phyloP scores from a whole-genome alignment of 92 coral and sea anemone genomes.

The Micromussa lordhowensis region DNA sequence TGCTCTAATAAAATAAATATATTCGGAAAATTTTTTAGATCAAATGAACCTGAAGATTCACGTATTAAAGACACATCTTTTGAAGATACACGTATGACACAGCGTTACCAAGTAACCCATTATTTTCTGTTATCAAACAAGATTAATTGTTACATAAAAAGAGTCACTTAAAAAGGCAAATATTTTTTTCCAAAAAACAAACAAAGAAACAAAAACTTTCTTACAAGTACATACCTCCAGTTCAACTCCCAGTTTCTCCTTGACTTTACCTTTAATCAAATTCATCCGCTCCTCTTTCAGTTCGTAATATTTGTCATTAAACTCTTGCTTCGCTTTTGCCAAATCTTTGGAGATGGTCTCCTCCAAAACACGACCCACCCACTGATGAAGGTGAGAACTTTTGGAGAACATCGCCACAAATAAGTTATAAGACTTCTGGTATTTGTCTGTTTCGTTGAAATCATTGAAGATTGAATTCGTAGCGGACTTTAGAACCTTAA shows the following conservation, averaged over 20 bases:
- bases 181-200: no score
- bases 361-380: conserved; percentile 82
- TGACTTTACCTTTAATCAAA: conserved; percentile 76
- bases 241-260: conserved; percentile 78
- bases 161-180: no score
- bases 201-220: not conserved
- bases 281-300: conserved; percentile 86
- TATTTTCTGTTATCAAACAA: no score
- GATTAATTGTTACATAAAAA: no score
- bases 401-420: conserved; percentile 71
- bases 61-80: no score
- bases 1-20: no score
- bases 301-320: conserved; percentile 78
- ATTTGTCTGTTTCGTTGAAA: conserved; percentile 66
- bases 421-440: conserved; percentile 62
- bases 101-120: no score
- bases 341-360: conserved; percentile 82
- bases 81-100: no score
- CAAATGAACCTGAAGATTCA: no score
- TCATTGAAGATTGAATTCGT: conserved; percentile 89
- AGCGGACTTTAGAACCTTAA: conserved; percentile 53
- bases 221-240: conserved; percentile 17
- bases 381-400: conserved; percentile 69
- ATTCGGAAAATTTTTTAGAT: no score
- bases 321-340: conserved; percentile 60